Conservation (phyloP, 2,888 invertebrate genomes). For the Drosophila acutilabella region DNA sequence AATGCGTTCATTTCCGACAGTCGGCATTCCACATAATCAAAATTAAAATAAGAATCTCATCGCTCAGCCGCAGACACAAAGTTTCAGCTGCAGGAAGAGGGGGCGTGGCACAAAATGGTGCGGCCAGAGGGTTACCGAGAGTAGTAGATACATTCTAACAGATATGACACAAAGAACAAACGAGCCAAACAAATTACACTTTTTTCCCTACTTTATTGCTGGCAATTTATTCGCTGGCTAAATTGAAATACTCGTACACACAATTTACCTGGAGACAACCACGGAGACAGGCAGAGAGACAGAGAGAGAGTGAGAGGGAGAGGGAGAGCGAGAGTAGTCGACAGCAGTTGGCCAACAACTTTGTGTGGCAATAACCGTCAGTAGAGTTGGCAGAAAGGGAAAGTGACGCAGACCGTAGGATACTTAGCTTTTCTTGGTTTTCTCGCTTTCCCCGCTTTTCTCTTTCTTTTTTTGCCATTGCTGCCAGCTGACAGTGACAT, state of each 20-base stretch:
- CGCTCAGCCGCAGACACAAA: slow-evolving; percentile 69
- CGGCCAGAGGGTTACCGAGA: background rate
- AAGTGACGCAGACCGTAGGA: background rate
- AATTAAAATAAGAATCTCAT: slow-evolving; percentile 80
- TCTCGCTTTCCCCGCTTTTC: slow-evolving; percentile 10
- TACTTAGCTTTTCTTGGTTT: slow-evolving; percentile 21
- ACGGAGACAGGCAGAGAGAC: background rate
- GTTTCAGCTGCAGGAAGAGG: background rate
- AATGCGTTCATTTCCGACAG: slow-evolving; percentile 55
- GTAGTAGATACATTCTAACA: slow-evolving; percentile 68
- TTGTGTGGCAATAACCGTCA: slow-evolving; percentile 25
- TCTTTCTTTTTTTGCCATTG: slow-evolving; percentile 2
- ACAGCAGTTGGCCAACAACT: slow-evolving; percentile 36
- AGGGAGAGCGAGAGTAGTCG: background rate
- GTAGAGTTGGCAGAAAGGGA: slow-evolving; percentile 6
- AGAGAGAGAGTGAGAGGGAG: background rate
- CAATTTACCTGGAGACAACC: slow-evolving; percentile 73
- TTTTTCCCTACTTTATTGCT: slow-evolving; percentile 71
- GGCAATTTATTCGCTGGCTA: slow-evolving; percentile 76
- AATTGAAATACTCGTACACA: slow-evolving; percentile 74
- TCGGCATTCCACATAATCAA: slow-evolving; percentile 67
- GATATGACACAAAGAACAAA: slow-evolving; percentile 77
- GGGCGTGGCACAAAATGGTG: background rate
- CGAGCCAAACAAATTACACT: slow-evolving; percentile 79
- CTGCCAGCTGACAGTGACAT: slow-evolving; percentile 61